Percentiles rank a stretch among this genome's conserved stretches.
Conservation (phyloP, 2,797 vertebrate species). For the Sebastes reedi region DNA sequence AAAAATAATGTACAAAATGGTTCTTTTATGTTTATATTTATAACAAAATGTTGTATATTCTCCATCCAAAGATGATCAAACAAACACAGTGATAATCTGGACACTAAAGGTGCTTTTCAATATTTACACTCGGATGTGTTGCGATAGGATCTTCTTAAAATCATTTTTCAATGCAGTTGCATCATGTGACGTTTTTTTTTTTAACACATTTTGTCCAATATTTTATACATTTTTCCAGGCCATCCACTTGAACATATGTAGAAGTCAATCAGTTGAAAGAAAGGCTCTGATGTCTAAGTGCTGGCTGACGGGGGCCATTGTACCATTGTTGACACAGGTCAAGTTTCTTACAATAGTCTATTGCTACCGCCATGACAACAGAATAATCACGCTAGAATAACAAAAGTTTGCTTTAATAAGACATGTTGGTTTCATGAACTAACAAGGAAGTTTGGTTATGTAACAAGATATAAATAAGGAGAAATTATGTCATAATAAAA, state of each 20-base stretch:
- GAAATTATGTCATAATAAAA: background rate
- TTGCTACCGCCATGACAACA: background rate
- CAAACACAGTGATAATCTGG: no score
- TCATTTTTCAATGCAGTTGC: no score
- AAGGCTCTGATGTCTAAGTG: no score
- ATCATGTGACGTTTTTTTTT: background rate
- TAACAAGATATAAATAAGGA: background rate
- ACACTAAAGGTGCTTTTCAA: background rate
- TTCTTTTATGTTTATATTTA: no score
- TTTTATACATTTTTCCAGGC: no score
- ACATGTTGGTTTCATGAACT: background rate
- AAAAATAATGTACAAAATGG: no score
- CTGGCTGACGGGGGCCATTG: no score
- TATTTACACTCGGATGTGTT: background rate
- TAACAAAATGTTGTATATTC: no score
- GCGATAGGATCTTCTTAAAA: no score
- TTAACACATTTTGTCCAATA: background rate
- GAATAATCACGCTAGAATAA: background rate
- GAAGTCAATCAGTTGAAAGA: background rate
- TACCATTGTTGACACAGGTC: background rate
- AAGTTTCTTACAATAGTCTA: background rate
- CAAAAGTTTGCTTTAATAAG: background rate
- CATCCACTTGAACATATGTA: background rate
- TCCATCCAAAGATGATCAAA: no score
- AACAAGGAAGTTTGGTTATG: background rate